phyloP scores from a whole-genome alignment of 2,888 invertebrate genomes.

The Drosophila aldrichi region DNA sequence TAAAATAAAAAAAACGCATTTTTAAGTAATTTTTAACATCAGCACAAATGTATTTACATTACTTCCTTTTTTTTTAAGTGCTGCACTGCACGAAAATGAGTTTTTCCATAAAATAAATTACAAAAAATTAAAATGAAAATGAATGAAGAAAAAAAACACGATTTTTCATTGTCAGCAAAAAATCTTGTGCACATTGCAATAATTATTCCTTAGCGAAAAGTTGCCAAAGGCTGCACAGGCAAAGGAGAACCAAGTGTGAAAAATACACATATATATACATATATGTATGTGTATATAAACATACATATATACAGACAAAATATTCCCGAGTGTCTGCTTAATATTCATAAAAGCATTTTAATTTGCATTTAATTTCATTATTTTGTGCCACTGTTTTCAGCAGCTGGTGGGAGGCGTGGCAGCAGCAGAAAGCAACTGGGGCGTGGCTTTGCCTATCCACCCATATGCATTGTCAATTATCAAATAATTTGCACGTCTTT shows the following conservation, averaged over 20 bases:
- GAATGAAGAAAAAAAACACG: neutral
- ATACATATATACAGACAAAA: conserved; percentile 3
- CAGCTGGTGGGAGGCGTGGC: neutral
- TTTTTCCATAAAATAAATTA: conserved; percentile 20
- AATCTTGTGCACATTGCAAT: conserved; percentile 47
- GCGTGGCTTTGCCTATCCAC: conserved; percentile 16
- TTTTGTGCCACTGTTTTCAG: conserved; percentile 28
- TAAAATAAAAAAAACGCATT: neutral
- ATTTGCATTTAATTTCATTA: conserved; percentile 82
- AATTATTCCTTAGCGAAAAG: conserved; percentile 41
- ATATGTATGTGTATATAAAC: neutral
- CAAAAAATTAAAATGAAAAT: neutral
- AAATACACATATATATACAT: neutral
- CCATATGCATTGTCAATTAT: conserved; percentile 49
- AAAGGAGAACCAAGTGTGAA: neutral
- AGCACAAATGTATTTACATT: conserved; percentile 13
- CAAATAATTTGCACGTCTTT: conserved; percentile 59
- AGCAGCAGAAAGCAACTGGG: conserved; percentile 28
- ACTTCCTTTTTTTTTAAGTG: conserved; percentile 24
- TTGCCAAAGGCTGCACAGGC: neutral
- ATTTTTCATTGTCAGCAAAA: conserved; percentile 25
- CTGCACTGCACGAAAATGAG: conserved; percentile 25
- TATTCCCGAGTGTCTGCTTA: conserved; percentile 52
- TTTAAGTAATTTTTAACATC: conserved; percentile 9
- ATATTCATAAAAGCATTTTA: conserved; percentile 81